These are phyloP conservation scores for Mycteria americana DNA, from an alignment of 2,797 vertebrate genomes.

Conservation along the genomic window DNA sequence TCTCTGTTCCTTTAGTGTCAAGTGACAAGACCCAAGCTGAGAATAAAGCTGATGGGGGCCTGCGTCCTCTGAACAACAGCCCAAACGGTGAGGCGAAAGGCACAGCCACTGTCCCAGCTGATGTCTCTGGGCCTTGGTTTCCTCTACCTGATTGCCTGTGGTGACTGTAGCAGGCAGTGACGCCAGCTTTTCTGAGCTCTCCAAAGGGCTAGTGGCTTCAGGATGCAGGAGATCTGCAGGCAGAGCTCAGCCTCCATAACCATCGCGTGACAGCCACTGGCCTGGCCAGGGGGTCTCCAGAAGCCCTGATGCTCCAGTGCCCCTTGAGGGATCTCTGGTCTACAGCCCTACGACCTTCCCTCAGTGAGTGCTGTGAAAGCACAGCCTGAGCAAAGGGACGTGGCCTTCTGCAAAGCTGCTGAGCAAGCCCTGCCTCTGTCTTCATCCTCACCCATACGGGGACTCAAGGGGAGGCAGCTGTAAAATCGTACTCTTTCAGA, in stretches of 20 bases:
- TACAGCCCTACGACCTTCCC: background rate
- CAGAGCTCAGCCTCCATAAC: background rate
- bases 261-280: background rate
- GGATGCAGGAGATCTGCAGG: background rate
- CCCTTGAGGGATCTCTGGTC: background rate
- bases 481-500: background rate
- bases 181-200: fast-evolving
- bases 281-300: background rate
- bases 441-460: background rate
- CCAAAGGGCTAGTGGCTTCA: background rate
- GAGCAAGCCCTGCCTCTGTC: background rate
- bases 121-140: background rate
- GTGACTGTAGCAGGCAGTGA: fast-evolving
- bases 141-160: background rate
- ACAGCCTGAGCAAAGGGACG: background rate
- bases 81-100: no score
- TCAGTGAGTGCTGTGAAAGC: background rate
- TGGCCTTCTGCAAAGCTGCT: background rate
- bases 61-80: background rate
- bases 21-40: no score
- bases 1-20: no score
- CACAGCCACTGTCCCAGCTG: background rate
- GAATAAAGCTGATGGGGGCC: background rate
- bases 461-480: no score
- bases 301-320: background rate